phyloP scores from a whole-genome alignment of 37 sponge, comb jelly and placozoan genomes.

The Chondrilla cf. caribensis region DNA sequence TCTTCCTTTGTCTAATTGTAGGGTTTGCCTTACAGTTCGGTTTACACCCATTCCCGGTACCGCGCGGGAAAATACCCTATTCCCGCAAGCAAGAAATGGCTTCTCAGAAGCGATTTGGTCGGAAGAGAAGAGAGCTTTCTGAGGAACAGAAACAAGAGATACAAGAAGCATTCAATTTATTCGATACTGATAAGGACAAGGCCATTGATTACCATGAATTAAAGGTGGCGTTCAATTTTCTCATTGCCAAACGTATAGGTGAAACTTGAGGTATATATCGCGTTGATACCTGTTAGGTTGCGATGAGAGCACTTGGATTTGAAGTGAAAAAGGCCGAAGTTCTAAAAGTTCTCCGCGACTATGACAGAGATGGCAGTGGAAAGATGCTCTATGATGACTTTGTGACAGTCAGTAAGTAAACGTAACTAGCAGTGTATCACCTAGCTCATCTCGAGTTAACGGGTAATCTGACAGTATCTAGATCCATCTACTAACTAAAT shows the following conservation, averaged over 20 bases:
- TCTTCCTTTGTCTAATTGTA: too few species aligned
- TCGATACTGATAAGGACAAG: conserved; percentile 94
- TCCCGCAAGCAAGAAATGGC: background rate
- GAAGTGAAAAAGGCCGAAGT: conserved; percentile 97
- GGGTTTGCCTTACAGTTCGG: too few species aligned
- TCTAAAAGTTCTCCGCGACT: conserved; percentile 86
- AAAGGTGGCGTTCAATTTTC: conserved; percentile 60
- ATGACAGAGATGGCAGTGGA: conserved; percentile 87
- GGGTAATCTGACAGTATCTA: too few species aligned
- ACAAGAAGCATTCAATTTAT: conserved; percentile 90
- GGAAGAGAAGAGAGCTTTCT: conserved; percentile 84
- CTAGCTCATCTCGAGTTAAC: too few species aligned
- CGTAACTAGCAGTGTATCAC: background rate
- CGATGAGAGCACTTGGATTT: conserved; percentile 93
- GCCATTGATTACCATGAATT: conserved; percentile 96
- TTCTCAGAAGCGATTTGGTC: conserved; percentile 40
- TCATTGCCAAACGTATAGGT: too few species aligned
- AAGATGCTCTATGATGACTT: conserved; percentile 88
- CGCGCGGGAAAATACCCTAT: too few species aligned
- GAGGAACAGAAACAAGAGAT: conserved; percentile 97
- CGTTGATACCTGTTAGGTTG: conserved; percentile 73
- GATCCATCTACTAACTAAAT: too few species aligned
- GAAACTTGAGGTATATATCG: too few species aligned
- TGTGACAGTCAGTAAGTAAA: conserved; percentile 84
- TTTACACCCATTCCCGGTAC: too few species aligned